These are phyloP conservation scores for Porites australiensis DNA, from an alignment of 64 coral and sea anemone species.

Conservation along the genomic window DNA sequence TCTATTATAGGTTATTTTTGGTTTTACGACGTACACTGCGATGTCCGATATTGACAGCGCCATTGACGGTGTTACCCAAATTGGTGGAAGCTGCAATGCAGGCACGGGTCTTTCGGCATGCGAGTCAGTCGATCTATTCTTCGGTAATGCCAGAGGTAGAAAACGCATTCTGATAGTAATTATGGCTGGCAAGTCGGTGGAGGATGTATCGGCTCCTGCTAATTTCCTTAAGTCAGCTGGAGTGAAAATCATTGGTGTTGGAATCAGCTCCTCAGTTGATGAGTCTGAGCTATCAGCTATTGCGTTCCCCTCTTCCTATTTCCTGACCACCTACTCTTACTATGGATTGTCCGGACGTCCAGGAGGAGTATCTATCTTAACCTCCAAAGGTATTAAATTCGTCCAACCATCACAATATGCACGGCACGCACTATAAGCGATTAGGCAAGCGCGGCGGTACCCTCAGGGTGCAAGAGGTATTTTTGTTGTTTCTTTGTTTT, in stretches of 20 bases:
- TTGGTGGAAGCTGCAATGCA: conserved; percentile 30
- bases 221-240: too few species aligned
- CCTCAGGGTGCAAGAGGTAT: too few species aligned
- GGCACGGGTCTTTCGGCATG: conserved; percentile 24
- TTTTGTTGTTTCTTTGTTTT: too few species aligned
- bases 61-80: background rate
- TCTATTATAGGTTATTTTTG: background rate
- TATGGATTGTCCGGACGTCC: background rate
- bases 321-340: background rate
- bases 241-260: conserved; percentile 33
- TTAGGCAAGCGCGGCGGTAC: too few species aligned
- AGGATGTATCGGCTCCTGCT: conserved; percentile 32
- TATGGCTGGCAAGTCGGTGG: conserved; percentile 50
- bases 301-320: conserved; percentile 19
- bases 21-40: background rate
- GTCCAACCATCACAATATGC: too few species aligned
- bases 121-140: conserved; percentile 21
- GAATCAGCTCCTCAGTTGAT: conserved; percentile 26
- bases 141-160: background rate
- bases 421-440: too few species aligned
- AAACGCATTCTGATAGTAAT: conserved; percentile 34
- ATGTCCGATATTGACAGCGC: background rate
- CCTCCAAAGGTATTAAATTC: background rate
- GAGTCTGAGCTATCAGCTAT: conserved; percentile 33
- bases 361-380: background rate